Base-by-base conservation (phyloP, 2,888 invertebrate genomes). In the Troilus luridus region DNA sequence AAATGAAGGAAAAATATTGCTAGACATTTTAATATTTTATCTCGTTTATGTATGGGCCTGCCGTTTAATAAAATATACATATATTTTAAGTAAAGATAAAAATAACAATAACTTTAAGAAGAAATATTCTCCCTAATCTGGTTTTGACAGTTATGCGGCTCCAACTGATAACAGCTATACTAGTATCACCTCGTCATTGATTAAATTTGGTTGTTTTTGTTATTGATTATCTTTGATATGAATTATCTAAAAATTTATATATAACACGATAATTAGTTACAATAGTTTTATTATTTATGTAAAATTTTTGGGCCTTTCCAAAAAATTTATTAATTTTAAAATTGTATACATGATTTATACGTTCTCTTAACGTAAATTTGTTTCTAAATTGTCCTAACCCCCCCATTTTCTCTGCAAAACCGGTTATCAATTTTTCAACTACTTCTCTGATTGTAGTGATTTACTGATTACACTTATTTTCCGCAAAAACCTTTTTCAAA, bases 101-200 rank as follows among this genome's bases (percentile, higher is more conserved):
- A 41, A 77, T 41, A 19, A 24, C 24, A 24, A 41, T 77, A 41
- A 41, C 27, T 41, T 41, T 77, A 56, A 56, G 56, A 56, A 85
- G n/a, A 58, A 21, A 85, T 85, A 85, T 56, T 56, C 21, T 56
- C n/a, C 56, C 7, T 85, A 85, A 85, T 85, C 85, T 12, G 56
- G 56, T 56, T 85, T 85, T 85, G 85, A 85, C 56, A 85, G 85
- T n/a, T 85, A 77, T 77, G 72, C 19, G 72, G 54, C n/a, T 12
- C n/a, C 85, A n/a, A 85, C 85, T 85, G 85, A 85, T 85, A 85
- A 85, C 56, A 85, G 85, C 10, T 8, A 67, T 67, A 77, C n/a
- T 41, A 24, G 24, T 64, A 64, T 64, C 12, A 11, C 11, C 0
- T 27, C 5, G 27, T 77, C 41, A 77, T 77, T 41, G 72, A 77